phyloP scores from a whole-genome alignment of 2,113 vertebrate genomes.

The Gobio gobio region DNA sequence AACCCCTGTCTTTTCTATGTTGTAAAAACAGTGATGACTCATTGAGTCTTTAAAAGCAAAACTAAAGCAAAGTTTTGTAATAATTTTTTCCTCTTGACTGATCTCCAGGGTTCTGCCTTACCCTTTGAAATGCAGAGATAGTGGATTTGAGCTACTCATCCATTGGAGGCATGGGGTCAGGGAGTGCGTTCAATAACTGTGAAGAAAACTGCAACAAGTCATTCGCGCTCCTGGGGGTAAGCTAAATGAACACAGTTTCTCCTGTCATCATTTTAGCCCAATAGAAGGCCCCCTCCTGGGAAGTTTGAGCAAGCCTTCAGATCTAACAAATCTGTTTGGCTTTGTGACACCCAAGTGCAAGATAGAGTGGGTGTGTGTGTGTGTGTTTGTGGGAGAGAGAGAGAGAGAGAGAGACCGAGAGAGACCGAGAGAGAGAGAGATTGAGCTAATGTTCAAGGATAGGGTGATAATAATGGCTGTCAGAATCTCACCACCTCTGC shows the following conservation, averaged over 20 bases:
- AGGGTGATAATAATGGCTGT: conserved; percentile 58
- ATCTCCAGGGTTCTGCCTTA: not conserved
- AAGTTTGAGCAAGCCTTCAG: conserved; percentile 1
- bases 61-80: not conserved
- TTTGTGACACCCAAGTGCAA: not conserved
- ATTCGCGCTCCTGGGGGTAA: not conserved
- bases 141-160: conserved; percentile 1
- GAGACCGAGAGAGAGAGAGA: not conserved
- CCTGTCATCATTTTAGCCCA: not conserved
- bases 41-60: not conserved
- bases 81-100: not conserved
- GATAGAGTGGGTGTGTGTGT: not conserved
- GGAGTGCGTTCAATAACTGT: not conserved
- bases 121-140: not conserved
- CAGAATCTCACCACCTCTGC: conserved; percentile 47
- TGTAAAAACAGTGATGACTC: not conserved
- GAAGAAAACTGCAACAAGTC: conserved; percentile 8
- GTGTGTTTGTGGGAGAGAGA: not conserved
- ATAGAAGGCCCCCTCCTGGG: not conserved
- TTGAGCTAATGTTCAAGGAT: conserved; percentile 41
- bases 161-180: not conserved
- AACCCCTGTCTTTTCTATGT: no score
- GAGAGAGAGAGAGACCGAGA: not conserved
- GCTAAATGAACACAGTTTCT: conserved; percentile 9
- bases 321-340: not conserved